phyloP scores from a whole-genome alignment of 2,888 invertebrate genomes.

The Nezara viridula region DNA sequence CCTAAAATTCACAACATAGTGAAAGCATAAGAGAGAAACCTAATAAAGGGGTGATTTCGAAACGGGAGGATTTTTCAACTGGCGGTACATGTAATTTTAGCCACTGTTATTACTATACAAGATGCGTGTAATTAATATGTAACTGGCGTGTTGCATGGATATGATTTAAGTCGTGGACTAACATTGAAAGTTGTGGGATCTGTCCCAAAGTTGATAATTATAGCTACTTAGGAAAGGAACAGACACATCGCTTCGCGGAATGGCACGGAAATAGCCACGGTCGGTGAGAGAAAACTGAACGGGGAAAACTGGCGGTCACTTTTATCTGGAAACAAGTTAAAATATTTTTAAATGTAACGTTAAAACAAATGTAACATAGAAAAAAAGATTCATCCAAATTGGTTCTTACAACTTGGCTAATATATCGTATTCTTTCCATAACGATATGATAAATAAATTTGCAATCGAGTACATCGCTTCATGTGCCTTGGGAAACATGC shows the following conservation, averaged over 20 bases:
- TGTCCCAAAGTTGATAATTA: background rate
- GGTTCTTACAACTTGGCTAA: too few relatives aligned
- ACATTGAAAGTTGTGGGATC: background rate
- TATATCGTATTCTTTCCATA: too few relatives aligned
- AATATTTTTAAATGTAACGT: too few relatives aligned
- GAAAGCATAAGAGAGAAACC: background rate
- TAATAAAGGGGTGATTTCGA: background rate
- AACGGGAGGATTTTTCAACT: background rate
- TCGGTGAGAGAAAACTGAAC: background rate
- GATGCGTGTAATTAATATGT: background rate
- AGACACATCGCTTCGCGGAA: background rate
- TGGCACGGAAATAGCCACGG: background rate
- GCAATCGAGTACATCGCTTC: too few relatives aligned
- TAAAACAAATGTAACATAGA: too few relatives aligned
- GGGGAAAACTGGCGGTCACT: background rate
- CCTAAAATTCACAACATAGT: background rate
- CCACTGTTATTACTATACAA: background rate
- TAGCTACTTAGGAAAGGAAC: background rate
- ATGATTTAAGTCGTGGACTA: background rate
- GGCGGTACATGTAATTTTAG: background rate
- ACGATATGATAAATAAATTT: background rate
- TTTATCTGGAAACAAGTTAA: background rate
- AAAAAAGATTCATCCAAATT: too few relatives aligned
- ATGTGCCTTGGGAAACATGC: too few relatives aligned
- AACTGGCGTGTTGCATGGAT: constrained; percentile 8